phyloP scores from a whole-genome alignment of 2,888 invertebrate genomes.

The Lasius fuliginosus region DNA sequence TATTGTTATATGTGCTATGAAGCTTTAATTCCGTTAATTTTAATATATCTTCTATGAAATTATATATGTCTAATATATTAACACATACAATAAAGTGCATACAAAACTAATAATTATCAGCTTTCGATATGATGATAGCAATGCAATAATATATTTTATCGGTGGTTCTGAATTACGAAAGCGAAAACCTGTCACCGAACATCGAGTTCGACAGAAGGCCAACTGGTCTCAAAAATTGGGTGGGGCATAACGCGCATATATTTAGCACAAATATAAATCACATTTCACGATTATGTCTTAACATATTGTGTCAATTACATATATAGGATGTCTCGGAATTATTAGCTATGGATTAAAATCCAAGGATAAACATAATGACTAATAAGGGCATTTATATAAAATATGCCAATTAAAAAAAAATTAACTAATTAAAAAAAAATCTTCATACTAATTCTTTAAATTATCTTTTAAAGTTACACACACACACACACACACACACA shows the following conservation, averaged over 20 bases:
- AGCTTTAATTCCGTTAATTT: constrained; percentile 16
- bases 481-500: too few species aligned
- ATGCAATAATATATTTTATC: neutral
- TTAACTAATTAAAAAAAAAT: neutral
- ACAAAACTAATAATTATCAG: constrained; percentile 1
- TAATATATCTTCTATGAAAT: neutral
- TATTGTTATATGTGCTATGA: neutral
- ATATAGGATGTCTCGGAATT: neutral
- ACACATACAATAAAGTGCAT: neutral
- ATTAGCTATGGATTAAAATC: neutral
- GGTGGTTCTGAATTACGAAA: neutral
- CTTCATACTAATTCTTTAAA: neutral
- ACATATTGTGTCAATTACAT: neutral
- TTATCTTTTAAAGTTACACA: neutral
- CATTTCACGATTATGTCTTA: neutral
- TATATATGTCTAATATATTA: neutral
- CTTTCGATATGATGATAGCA: neutral
- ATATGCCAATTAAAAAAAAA: neutral
- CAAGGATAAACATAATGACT: neutral
- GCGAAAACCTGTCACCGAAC: neutral
- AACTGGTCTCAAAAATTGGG: neutral
- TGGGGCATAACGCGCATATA: neutral
- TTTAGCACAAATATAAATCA: constrained; percentile 7
- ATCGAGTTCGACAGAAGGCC: constrained; percentile 22
- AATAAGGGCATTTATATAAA: neutral